Evolutionary conservation across 2,113 vertebrate genomes (phyloP).

Genomic region (Lophius piscatorius): DNA sequence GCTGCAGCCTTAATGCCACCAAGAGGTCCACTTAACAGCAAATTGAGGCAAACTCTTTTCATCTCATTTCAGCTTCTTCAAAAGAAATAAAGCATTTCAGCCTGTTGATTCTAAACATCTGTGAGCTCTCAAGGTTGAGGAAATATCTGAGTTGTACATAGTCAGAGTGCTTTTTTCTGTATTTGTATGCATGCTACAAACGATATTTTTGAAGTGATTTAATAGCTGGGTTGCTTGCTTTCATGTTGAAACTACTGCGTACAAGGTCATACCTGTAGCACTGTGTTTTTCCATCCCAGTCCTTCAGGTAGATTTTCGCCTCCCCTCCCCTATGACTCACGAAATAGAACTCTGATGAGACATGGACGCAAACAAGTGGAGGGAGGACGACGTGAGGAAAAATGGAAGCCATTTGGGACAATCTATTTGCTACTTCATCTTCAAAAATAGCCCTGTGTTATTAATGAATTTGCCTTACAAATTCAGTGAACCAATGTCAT

Average conservation of each 20-base stretch:
- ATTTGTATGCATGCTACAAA: slow-evolving; percentile 1
- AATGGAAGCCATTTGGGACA: slow-evolving; percentile 45
- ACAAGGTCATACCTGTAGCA: slow-evolving; percentile 14
- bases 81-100: slow-evolving; percentile 23
- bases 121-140: slow-evolving; percentile 33
- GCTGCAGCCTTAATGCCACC: slow-evolving; percentile 9
- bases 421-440: slow-evolving; percentile 55
- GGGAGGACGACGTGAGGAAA: slow-evolving; percentile 1
- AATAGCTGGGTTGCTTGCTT: not conserved
- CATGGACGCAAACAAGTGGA: not conserved
- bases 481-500: slow-evolving; percentile 25
- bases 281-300: not conserved
- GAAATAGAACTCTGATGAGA: slow-evolving; percentile 15
- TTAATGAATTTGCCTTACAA: slow-evolving; percentile 40
- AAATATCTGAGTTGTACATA: slow-evolving; percentile 50
- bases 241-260: slow-evolving; percentile 11
- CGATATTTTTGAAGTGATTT: slow-evolving; percentile 7
- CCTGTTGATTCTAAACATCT: slow-evolving; percentile 37
- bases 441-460: slow-evolving; percentile 42
- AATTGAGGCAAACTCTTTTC: slow-evolving; percentile 18
- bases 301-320: not conserved
- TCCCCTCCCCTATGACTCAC: slow-evolving; percentile 6
- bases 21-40: slow-evolving; percentile 26
- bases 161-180: slow-evolving; percentile 23
- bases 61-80: slow-evolving; percentile 35